Percentiles rank a stretch among this genome's conserved stretches.
phyloP scores from a whole-genome alignment of 2,797 vertebrate species.

The Pangasius mekongensis region DNA sequence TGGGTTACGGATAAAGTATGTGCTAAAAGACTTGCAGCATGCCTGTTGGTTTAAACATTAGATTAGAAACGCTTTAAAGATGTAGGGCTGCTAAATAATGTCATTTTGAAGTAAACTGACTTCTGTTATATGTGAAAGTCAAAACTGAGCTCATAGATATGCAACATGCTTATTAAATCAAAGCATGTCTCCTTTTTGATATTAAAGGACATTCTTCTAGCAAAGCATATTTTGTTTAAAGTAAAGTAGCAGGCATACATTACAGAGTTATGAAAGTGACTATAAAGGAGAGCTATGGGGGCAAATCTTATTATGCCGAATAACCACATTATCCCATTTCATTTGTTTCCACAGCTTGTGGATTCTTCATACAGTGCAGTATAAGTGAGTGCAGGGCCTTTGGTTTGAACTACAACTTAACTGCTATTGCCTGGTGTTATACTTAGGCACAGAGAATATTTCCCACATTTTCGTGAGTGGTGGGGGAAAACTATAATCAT shows the following conservation, averaged over 20 bases:
- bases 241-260: neutral
- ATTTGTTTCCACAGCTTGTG: conserved; percentile 34
- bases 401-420: conserved; percentile 46
- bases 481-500: conserved; percentile 67
- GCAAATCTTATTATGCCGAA: conserved; percentile 31
- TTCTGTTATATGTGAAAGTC: neutral
- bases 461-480: conserved; percentile 57
- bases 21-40: neutral
- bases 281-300: conserved; percentile 58
- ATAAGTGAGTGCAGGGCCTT: conserved; percentile 18
- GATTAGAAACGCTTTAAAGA: neutral
- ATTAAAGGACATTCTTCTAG: neutral
- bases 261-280: conserved; percentile 65
- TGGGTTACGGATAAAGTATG: conserved; percentile 36
- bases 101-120: neutral
- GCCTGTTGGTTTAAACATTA: conserved; percentile 23
- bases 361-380: conserved; percentile 40
- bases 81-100: neutral
- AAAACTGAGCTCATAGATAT: neutral
- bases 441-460: conserved; percentile 55
- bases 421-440: conserved; percentile 44
- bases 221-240: neutral
- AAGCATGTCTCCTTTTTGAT: neutral
- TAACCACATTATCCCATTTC: conserved; percentile 14
- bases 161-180: conserved; percentile 18